Conservation (phyloP, 2,113 vertebrate genomes). For the Stercorarius parasiticus region DNA sequence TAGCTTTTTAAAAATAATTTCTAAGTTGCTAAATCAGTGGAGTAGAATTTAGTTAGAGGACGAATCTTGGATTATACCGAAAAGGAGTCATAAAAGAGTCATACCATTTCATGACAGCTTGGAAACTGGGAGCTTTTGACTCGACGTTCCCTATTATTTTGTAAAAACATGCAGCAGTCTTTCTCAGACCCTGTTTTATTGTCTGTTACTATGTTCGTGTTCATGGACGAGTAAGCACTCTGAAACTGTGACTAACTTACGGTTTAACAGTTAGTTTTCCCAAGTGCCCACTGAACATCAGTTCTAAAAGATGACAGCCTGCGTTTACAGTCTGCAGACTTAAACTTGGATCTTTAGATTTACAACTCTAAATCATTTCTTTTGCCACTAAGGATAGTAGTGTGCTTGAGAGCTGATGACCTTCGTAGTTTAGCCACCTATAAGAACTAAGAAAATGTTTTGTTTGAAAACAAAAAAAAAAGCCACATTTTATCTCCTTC, state of each 20-base stretch:
- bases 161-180: background rate
- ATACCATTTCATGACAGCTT: background rate
- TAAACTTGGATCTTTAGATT: background rate
- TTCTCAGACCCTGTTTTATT: constrained; percentile 19
- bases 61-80: background rate
- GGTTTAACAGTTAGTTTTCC: background rate
- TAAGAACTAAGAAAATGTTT: background rate
- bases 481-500: background rate
- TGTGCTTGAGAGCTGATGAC: background rate
- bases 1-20: background rate
- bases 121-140: background rate
- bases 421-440: background rate
- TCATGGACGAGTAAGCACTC: background rate
- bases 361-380: background rate
- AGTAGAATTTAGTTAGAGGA: background rate
- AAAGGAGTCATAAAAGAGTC: background rate
- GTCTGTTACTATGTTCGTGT: background rate
- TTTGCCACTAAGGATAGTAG: background rate
- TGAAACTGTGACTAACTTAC: background rate
- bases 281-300: background rate
- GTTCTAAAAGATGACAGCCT: background rate
- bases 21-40: background rate
- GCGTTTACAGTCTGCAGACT: background rate
- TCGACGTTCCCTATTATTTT: background rate
- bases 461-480: background rate